Evolutionary conservation across 1,140 invertebrate genomes (phyloP).

Genomic region (Diploscapter pachys): DNA sequence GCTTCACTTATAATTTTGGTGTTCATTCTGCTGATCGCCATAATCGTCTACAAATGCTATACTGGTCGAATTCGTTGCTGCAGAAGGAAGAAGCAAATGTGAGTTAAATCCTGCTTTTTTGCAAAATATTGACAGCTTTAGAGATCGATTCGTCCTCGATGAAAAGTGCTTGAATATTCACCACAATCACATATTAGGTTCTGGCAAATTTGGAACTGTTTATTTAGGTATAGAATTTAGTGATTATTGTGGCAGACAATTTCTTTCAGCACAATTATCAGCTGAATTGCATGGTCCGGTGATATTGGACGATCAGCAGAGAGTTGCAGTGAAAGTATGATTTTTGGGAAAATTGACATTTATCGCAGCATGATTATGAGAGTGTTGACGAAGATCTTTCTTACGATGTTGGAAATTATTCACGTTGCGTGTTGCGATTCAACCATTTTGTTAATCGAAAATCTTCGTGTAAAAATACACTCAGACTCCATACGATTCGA

Average conservation of each 20-base stretch:
- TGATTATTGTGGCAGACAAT: too few relatives aligned
- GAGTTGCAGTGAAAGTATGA: slow-evolving; percentile 14
- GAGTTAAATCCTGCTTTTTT: not conserved
- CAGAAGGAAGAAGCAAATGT: not conserved
- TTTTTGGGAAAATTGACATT: too few relatives aligned
- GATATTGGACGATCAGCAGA: slow-evolving; percentile 12
- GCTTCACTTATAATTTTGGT: slow-evolving; percentile 11
- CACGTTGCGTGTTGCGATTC: not conserved
- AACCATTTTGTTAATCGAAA: not conserved
- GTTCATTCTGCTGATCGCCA: slow-evolving; percentile 8
- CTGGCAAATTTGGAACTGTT: slow-evolving; percentile 16
- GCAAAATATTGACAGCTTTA: not conserved
- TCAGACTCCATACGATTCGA: slow-evolving; percentile 5
- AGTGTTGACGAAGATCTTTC: not conserved
- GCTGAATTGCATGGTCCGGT: slow-evolving; percentile 19
- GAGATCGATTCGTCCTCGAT: slow-evolving; percentile 17
- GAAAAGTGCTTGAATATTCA: slow-evolving; percentile 10
- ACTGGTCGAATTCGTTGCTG: slow-evolving; percentile 12
- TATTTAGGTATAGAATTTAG: not conserved
- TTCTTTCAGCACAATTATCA: not conserved
- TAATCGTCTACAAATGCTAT: slow-evolving; percentile 16
- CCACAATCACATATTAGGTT: slow-evolving; percentile 8
- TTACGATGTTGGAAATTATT: not conserved
- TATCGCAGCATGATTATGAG: too few relatives aligned
- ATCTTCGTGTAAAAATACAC: not conserved